Base-by-base conservation (phyloP, 2,888 invertebrate genomes). In the Axea sp. region DNA sequence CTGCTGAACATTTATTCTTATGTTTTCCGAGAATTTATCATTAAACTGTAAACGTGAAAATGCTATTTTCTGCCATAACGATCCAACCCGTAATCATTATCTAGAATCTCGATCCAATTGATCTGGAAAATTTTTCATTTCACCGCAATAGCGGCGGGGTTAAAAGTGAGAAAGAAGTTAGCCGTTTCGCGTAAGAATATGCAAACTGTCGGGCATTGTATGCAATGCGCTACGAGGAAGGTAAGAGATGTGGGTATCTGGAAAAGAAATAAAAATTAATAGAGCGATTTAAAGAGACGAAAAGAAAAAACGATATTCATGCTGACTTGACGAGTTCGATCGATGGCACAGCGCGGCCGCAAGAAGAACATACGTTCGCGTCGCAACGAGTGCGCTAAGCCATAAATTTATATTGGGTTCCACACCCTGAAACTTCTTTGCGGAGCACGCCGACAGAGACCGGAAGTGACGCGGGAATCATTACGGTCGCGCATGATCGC, bases 391-490 rank as follows among this genome's bases (percentile, higher is more conserved):
- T 65, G 53, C 45, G 65, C 41, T 60, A 39, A 45, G 47, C 53
- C 53, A 73, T 67, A 69, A 62, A 73, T 76, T 67, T 53, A 67
- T 73, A 73, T 67, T 73, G 67, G 67, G 57, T 15, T 65, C 67
- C 73, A 71, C 76, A 73, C 76, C 73, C 76, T 67, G 67, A 49
- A 51, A 57, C 35, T 15, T 19, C 62, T 69, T 69, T 73, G 55
- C 72, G 35, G 28, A 65, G 45, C 75, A 68, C 65, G 69, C 77
- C 78, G 65, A 69, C 69, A 72, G 57, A 76, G 73, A 75, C 79
- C 83, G 85, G 84, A 85, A 82, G 80, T 84, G 83, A 84, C 81
- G 83, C 78, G 76, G 75, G 80, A 79, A 83, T 83, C 78, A 80
- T 83, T 68, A 64, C 83, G 81, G 83, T 83, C 80, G 83, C 83